Conservation (phyloP, 2,888 invertebrate genomes). For the Saturnia pavonia region DNA sequence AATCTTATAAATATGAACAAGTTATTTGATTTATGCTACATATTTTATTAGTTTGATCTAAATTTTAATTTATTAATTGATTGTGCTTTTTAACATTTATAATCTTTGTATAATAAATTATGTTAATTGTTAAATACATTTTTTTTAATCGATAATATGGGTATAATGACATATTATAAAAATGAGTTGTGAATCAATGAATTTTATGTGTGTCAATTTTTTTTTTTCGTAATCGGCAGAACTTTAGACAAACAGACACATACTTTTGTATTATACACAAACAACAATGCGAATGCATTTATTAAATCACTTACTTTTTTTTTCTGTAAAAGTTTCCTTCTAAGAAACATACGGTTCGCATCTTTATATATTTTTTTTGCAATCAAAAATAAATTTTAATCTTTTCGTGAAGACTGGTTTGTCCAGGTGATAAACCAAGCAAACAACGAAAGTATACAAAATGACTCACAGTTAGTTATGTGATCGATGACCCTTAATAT, state of each 20-base stretch:
- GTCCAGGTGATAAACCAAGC: slow-evolving; percentile 28
- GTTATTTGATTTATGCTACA: neutral
- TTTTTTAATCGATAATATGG: neutral
- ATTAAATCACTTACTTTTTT: neutral
- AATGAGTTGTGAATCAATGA: neutral
- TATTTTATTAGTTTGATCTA: neutral
- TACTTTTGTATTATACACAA: no score
- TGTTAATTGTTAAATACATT: slow-evolving; percentile 14
- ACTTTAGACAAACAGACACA: no score
- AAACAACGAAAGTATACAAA: slow-evolving; percentile 27
- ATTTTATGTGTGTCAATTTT: neutral
- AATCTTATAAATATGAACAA: neutral
- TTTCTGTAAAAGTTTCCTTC: slow-evolving; percentile 2
- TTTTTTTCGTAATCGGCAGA: neutral
- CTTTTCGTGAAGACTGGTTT: slow-evolving; percentile 19
- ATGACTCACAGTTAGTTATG: slow-evolving; percentile 30
- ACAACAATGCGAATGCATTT: neutral
- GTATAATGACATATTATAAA: neutral
- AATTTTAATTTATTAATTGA: slow-evolving; percentile 9
- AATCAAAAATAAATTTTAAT: neutral
- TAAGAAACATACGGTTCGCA: neutral
- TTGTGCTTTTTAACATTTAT: slow-evolving; percentile 8
- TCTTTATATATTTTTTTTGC: neutral
- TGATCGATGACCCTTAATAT: slow-evolving; percentile 28
- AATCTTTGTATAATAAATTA: slow-evolving; percentile 19